These are phyloP conservation scores for Holacanthus passer DNA, from an alignment of 2,113 vertebrate genomes.

Conservation along the genomic window DNA sequence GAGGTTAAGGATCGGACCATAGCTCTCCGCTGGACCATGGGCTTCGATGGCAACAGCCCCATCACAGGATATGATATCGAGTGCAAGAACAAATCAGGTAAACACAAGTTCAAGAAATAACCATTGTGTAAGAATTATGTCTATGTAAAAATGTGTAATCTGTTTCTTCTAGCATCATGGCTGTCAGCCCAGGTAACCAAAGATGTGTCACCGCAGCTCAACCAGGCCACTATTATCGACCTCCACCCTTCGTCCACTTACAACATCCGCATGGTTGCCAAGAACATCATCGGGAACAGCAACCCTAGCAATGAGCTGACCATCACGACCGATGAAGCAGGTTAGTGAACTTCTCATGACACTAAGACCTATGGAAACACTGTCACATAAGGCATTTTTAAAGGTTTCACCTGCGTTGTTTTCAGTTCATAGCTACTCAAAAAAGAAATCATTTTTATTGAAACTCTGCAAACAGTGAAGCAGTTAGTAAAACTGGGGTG, in stretches of 20 bases:
- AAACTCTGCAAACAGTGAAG: neutral
- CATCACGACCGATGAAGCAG: conserved; percentile 98
- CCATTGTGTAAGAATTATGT: neutral
- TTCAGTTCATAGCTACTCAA: neutral
- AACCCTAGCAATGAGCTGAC: conserved; percentile 99
- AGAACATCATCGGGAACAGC: conserved; percentile 98
- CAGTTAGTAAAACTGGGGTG: neutral
- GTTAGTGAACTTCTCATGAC: conserved; percentile 76
- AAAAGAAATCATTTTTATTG: too few relatives aligned
- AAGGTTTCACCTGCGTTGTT: neutral
- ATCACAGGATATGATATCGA: conserved; percentile 99
- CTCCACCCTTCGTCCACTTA: conserved; percentile 99
- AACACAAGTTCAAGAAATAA: neutral
- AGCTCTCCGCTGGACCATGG: conserved; percentile 98
- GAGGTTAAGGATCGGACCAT: conserved; percentile 97
- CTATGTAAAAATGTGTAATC: neutral
- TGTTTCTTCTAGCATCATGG: conserved; percentile 91
- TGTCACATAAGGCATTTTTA: too few relatives aligned
- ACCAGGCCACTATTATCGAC: conserved; percentile 99
- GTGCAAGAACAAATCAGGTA: conserved; percentile 99
- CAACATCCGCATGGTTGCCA: conserved; percentile 99
- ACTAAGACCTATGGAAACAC: neutral
- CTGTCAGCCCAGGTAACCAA: conserved; percentile 98
- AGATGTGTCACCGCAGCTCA: conserved; percentile 98
- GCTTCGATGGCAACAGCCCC: conserved; percentile 98